Evolutionary conservation across 1,140 invertebrate species (phyloP), one percentile per base, ranked within the genome.

Genomic region (Tachypleus tridentatus): DNA sequence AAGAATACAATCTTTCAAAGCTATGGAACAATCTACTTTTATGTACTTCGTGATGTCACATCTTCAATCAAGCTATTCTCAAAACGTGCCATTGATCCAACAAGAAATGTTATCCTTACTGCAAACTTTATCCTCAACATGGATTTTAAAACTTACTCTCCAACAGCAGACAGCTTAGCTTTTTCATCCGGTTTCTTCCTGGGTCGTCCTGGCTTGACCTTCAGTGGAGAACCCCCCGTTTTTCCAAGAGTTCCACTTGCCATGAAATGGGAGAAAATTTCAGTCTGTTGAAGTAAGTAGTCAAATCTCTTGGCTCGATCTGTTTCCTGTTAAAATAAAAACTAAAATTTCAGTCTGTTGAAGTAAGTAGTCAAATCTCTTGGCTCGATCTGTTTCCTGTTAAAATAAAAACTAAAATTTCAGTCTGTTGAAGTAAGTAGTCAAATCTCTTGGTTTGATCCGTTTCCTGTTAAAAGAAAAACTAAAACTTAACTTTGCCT

Each of bases 241-340:
- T 80, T 67, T 61, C 83, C 83, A 67, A 86, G 87, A 49, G 86
- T 86, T 49, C 71, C 71, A 51, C 70, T 72, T 58, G 66, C 72
- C 93, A 98, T 97, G 75, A 98, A 98, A 82, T 98, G 95, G 4
- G 93, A 89, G 76, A 98, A 98, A 66, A 98, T 93, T 77, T 98
- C 95, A 0, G 95, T 98, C 80, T 98, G 95, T 76, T 97, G 90
- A 0, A 98, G 81, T 57, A 98, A 80, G 78, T 88, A 98, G 70
- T 97, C 94, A 77, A 98, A 98, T 67, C 95, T 81, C 74, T 93
- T 93, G 51, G 73, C 71, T 47, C 90, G 82, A 77, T 93, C 91
- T 3, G 84, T 86, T 79, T 90, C 88, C 67, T 77, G 64, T 49
- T 64, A n/a, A n/a, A n/a, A n/a, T n/a, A n/a, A n/a, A n/a, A n/a